Evolutionary conservation across 2,888 invertebrate genomes (phyloP), one percentile per base, ranked within the genome.

Genomic region (Notodonta dromedarius): DNA sequence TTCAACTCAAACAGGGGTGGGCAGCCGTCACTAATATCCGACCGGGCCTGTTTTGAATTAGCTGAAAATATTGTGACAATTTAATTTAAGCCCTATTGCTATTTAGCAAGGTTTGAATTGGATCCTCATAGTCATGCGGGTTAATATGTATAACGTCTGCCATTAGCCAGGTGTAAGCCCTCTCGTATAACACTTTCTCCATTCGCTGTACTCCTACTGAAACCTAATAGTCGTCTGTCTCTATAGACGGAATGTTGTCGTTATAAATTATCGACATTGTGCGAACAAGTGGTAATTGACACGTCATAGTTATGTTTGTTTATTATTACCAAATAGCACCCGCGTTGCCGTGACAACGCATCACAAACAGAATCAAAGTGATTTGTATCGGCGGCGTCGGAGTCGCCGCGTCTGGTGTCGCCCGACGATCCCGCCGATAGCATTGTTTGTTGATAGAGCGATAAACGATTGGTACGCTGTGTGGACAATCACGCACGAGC

Each of bases 1-100:
- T 77, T 69, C 77, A 79, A 79, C 79, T 83, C 80, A 85, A 85
- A 86, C 78, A 83, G 84, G 88, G 87, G 84, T 78, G 83, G 79
- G 74, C 78, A 81, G 79, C 78, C 80, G 80, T 70, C 83, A 76
- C 82, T 83, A 83, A 84, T 81, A 73, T 79, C 76, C 77, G 16
- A 44, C 74, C 73, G 66, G 74, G 79, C 78, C 75, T 64, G 64
- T 63, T 65, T 61, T 67, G 72, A 65, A 63, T 67, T 73, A 69
- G 58, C 62, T 63, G 63, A 66, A 55, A 24, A 48, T 60, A 50
- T 58, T 61, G 61, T 56, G 59, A 53, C 54, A 69, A 58, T 58
- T 67, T 53, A 73, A 63, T 76, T 64, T 79, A 67, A 69, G 56
- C 69, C 74, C 71, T 83, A 82, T 74, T 69, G 40, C 67, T 32